A percentile compares a stretch with the other conserved stretches of the same genome.
These are phyloP conservation scores for Alosa sapidissima DNA, from an alignment of 2,797 vertebrate species.

Conservation along the genomic window DNA sequence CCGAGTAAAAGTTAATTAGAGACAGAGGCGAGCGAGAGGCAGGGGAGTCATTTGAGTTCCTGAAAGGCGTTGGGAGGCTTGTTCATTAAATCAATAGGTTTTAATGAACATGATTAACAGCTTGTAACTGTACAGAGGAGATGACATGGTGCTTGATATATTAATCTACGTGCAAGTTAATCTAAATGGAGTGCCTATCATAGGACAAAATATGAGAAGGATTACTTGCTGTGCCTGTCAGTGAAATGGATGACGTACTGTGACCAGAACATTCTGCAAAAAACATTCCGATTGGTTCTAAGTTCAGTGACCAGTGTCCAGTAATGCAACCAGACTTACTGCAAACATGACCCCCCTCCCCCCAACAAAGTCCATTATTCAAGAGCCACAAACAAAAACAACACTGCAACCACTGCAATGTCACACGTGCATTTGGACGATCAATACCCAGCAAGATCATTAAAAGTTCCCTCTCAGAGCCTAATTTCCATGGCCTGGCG, in stretches of 20 bases:
- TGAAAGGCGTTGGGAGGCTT: background rate
- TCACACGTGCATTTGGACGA: background rate
- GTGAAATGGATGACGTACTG: background rate
- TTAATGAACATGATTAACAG: background rate
- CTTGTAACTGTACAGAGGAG: conserved; percentile 4
- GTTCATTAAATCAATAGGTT: conserved; percentile 19
- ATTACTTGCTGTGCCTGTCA: background rate
- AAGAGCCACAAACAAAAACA: background rate
- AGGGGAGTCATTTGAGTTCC: background rate
- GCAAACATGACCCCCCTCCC: background rate
- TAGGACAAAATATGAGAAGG: background rate
- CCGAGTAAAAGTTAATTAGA: conserved; percentile 3
- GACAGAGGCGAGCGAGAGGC: background rate
- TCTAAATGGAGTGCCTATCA: background rate
- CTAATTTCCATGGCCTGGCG: background rate
- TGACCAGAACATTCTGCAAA: background rate
- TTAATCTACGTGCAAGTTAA: background rate
- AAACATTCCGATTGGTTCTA: background rate
- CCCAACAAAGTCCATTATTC: background rate
- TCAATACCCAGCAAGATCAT: background rate
- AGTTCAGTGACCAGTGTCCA: background rate
- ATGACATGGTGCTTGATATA: background rate
- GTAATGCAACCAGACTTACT: background rate
- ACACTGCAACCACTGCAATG: background rate
- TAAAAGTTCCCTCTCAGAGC: background rate